A percentile compares a stretch with the other conserved stretches of the same genome.
phyloP scores from a whole-genome alignment of 2,797 vertebrate species.

The Hydrolagus colliei region DNA sequence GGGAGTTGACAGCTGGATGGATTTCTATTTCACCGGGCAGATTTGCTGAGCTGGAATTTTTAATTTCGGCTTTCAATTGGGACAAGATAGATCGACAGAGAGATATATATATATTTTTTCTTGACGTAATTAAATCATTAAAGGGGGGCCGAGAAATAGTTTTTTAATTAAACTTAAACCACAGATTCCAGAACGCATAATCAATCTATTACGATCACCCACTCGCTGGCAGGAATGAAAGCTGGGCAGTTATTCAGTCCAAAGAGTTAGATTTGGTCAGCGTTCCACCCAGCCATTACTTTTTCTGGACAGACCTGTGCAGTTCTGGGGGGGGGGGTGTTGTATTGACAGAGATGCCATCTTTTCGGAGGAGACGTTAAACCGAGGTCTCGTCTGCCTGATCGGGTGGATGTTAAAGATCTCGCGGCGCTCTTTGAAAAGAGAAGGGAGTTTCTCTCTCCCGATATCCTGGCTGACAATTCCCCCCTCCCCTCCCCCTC shows the following conservation, averaged over 20 bases:
- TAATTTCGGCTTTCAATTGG: slow-evolving; percentile 20
- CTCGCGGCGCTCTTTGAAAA: too few species aligned
- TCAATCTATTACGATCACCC: background rate
- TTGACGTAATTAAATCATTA: slow-evolving; percentile 23
- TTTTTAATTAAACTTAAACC: background rate
- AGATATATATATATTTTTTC: background rate
- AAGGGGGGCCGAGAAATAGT: background rate
- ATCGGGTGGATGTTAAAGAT: too few species aligned
- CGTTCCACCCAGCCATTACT: background rate
- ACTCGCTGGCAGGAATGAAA: slow-evolving; percentile 20
- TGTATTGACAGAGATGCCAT: background rate
- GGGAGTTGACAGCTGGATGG: background rate
- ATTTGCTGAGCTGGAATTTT: slow-evolving; percentile 18
- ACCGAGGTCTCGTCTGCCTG: background rate
- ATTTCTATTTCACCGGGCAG: background rate
- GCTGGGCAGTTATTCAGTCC: background rate
- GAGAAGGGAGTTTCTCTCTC: too few species aligned
- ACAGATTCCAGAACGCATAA: background rate
- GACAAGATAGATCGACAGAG: slow-evolving; percentile 8
- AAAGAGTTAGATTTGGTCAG: background rate
- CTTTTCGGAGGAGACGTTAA: background rate
- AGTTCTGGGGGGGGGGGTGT: background rate
- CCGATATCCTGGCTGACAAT: too few species aligned
- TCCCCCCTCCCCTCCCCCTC: too few species aligned
- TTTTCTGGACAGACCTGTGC: background rate